Evolutionary conservation across 2,888 invertebrate genomes (phyloP), one percentile per base, ranked within the genome.

Genomic region (Xestoiulus laeticollis): DNA sequence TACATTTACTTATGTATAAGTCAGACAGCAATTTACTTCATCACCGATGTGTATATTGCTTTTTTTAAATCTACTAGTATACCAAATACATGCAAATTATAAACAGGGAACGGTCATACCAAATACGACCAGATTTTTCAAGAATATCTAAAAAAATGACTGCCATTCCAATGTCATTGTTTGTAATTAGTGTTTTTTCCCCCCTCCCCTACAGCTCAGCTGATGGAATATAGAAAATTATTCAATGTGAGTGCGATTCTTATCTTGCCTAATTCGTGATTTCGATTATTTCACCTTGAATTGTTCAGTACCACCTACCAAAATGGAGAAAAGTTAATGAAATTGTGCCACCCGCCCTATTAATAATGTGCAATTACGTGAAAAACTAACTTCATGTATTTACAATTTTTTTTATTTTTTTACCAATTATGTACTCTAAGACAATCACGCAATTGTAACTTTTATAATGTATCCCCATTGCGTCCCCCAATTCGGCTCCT

Each of bases 311-410:
- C 68, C 68, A 68, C 68, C 68, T 68, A 68, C 68, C 68, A 68
- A 68, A 68, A 68, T 68, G 26, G 12, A 68, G 68, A 68, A 68
- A 68, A 68, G 68, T 68, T 68, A 68, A 68, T 68, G 68, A 68
- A 68, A 68, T 26, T 68, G 68, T 59, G 59, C 59, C 68, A 26
- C 68, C 68, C 68, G 68, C 68, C 26, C 68, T 68, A 68, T 68
- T 68, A 68, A 68, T 68, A 68, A 68, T 68, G 68, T 68, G 68
- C 68, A 68, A 68, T 68, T 68, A 68, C 68, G 68, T 68, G 68
- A 68, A 68, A 68, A 68, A 68, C 26, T 68, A 68, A 68, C 68
- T 68, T 68, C 68, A 26, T 26, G 12, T 68, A 68, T 68, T 68
- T 68, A 12, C 68, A 1, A 68, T 26, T 68, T 68, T 68, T 68